phyloP scores from a whole-genome alignment of 2,113 vertebrate genomes.

The Empidonax traillii region DNA sequence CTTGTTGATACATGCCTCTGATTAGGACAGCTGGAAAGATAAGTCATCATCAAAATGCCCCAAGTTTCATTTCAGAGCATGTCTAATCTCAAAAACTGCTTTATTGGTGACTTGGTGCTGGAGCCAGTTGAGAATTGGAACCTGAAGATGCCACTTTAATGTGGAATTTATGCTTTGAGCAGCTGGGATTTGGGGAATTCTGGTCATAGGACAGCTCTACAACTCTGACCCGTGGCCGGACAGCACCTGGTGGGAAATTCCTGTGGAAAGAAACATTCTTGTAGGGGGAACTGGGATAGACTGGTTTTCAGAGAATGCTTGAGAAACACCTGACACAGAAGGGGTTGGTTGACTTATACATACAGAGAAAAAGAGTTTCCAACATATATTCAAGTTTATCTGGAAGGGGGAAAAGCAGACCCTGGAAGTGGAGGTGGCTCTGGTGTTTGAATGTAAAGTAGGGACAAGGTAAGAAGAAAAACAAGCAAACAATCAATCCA shows the following conservation, averaged over 20 bases:
- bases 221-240: not conserved
- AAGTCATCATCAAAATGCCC: not conserved
- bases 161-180: not conserved
- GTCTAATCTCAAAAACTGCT: not conserved
- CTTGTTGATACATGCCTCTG: not conserved
- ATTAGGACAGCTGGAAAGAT: conserved; percentile 9
- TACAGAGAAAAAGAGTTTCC: not conserved
- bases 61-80: not conserved
- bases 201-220: not conserved
- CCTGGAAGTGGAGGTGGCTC: not conserved
- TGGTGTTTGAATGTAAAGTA: not conserved
- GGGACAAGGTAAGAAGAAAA: not conserved
- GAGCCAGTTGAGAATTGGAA: not conserved
- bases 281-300: not conserved
- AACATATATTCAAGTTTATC: not conserved
- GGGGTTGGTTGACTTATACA: not conserved
- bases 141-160: not conserved
- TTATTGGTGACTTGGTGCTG: not conserved
- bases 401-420: not conserved
- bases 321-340: not conserved
- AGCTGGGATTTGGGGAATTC: not conserved
- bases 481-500: not conserved
- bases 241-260: not conserved
- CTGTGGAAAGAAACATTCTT: not conserved
- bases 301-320: not conserved